phyloP scores from a whole-genome alignment of 2,888 invertebrate species.

The Pinctada fucata region DNA sequence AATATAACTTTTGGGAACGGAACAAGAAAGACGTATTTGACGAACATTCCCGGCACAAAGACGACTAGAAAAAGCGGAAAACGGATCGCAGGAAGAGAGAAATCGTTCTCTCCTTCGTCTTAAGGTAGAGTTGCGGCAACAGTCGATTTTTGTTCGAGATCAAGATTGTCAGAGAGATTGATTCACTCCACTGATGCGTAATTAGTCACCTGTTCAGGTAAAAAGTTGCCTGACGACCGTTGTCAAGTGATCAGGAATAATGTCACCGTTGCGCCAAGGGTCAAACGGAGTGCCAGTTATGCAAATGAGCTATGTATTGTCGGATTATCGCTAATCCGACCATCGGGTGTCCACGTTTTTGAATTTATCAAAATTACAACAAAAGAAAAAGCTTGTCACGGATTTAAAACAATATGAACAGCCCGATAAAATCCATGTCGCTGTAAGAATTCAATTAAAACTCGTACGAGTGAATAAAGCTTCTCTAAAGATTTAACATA shows the following conservation, averaged over 20 bases:
- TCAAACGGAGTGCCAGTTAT: slow-evolving; percentile 22
- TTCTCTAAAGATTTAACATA: not conserved
- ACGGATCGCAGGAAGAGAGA: not conserved
- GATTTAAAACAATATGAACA: not conserved
- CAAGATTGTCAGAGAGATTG: not conserved
- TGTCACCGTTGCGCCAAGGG: slow-evolving; percentile 4
- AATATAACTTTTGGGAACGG: too few relatives aligned
- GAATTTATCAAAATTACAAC: slow-evolving; percentile 1
- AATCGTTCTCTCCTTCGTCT: not conserved
- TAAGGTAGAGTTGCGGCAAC: not conserved
- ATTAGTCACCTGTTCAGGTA: not conserved
- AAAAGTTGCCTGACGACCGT: not conserved
- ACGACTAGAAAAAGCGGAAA: not conserved
- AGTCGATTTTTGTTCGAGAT: not conserved
- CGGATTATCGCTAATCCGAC: not conserved
- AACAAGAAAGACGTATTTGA: not conserved
- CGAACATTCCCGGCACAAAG: not conserved
- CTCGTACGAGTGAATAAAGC: not conserved
- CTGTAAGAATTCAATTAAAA: not conserved
- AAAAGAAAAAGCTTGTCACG: slow-evolving; percentile 16
- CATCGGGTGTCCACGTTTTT: not conserved
- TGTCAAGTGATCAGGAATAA: not conserved
- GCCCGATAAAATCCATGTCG: not conserved
- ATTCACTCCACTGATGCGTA: not conserved
- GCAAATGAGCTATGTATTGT: slow-evolving; percentile 20